Percentiles rank a stretch among this genome's conserved stretches.
These are phyloP conservation scores for Tarsius wallacei DNA, from an alignment of 2,797 vertebrate species.

Conservation along the genomic window DNA sequence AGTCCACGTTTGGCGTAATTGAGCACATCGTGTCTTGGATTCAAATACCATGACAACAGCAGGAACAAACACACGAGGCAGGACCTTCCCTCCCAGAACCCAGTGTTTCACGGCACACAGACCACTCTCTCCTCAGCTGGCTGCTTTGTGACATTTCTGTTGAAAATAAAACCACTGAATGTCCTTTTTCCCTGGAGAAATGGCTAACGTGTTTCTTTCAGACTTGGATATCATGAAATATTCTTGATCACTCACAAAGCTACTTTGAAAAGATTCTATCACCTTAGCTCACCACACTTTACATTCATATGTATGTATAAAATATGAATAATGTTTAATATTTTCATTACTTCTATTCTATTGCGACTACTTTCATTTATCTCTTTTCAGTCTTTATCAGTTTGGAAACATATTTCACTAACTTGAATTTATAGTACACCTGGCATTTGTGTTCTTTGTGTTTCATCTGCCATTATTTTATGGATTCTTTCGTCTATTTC, in stretches of 20 bases:
- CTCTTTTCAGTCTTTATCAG: not conserved
- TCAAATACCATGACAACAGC: not conserved
- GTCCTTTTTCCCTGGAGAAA: not conserved
- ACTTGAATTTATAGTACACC: not conserved
- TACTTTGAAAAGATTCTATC: constrained; percentile 26
- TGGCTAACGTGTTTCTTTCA: constrained; percentile 41
- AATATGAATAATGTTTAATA: constrained; percentile 11
- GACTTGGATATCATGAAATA: constrained; percentile 21
- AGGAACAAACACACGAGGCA: constrained; percentile 28
- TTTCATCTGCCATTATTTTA: constrained; percentile 9
- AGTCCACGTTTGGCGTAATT: not conserved
- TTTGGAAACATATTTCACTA: not conserved
- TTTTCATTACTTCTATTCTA: not conserved
- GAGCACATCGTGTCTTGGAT: not conserved
- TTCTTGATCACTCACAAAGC: constrained; percentile 21
- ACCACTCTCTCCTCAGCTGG: not conserved
- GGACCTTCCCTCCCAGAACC: not conserved
- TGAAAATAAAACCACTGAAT: constrained; percentile 40
- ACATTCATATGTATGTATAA: not conserved
- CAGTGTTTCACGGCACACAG: not conserved
- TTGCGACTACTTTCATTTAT: not conserved
- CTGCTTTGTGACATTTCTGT: constrained; percentile 21
- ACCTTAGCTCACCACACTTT: not conserved
- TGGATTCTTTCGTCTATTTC: constrained; percentile 25
- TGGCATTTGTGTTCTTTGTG: constrained; percentile 26